Conservation (phyloP, 2,113 vertebrate genomes). For the Syngnathoides biaculeatus region DNA sequence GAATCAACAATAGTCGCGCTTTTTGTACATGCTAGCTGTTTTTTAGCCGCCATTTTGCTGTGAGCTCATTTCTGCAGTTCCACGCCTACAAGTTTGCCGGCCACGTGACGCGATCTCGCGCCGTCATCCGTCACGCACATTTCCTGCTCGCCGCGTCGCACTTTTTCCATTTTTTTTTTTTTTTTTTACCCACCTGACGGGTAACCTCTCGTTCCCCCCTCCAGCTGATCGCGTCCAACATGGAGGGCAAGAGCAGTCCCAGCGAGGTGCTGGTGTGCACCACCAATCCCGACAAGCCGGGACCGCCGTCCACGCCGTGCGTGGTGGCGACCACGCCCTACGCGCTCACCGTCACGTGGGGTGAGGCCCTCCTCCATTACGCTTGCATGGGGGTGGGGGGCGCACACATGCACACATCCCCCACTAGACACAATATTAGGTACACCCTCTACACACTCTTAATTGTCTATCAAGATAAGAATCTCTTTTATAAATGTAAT, state of each 20-base stretch:
- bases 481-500: too few species aligned
- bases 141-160: background rate
- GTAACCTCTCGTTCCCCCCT: background rate
- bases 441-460: too few species aligned
- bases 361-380: slow-evolving; percentile 63
- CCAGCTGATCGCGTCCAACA: slow-evolving; percentile 89
- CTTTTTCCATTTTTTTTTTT: background rate
- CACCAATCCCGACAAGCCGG: slow-evolving; percentile 92
- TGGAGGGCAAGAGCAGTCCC: slow-evolving; percentile 90
- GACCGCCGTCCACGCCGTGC: slow-evolving; percentile 83
- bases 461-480: too few species aligned
- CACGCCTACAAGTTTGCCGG: slow-evolving; percentile 1
- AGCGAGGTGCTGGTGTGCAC: slow-evolving; percentile 93
- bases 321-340: slow-evolving; percentile 79
- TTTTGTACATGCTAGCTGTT: too few species aligned
- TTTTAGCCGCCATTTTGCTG: background rate
- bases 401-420: too few species aligned
- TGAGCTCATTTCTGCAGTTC: slow-evolving; percentile 13
- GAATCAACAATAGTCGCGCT: too few species aligned
- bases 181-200: background rate
- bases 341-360: slow-evolving; percentile 89
- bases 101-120: too few species aligned
- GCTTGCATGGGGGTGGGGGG: too few species aligned
- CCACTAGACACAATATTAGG: background rate
- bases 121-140: too few species aligned